These are phyloP conservation scores for Nudaria mundana DNA, from an alignment of 2,888 invertebrate genomes.

Conservation along the genomic window DNA sequence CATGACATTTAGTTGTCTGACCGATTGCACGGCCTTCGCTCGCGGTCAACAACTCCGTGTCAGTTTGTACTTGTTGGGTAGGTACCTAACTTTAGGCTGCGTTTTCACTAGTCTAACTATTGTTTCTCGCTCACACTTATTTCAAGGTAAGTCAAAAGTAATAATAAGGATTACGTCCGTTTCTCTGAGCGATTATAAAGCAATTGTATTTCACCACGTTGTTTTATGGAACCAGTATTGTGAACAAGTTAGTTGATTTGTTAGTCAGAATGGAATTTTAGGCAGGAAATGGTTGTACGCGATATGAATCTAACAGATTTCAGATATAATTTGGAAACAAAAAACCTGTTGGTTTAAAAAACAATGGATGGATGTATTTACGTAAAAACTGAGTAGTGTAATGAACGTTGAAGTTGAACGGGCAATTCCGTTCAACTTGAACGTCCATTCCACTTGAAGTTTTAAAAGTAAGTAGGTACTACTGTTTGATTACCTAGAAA, in stretches of 20 bases:
- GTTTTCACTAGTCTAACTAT: conserved; percentile 50
- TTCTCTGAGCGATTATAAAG: conserved; percentile 30
- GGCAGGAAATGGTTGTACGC: conserved; percentile 42
- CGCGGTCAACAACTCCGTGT: conserved; percentile 76
- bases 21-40: conserved; percentile 78
- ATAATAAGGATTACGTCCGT: neutral
- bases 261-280: conserved; percentile 41
- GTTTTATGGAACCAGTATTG: conserved; percentile 37
- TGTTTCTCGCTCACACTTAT: conserved; percentile 42
- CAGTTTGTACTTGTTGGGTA: conserved; percentile 38
- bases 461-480: conserved; percentile 2
- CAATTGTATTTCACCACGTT: conserved; percentile 35
- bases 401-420: conserved; percentile 20
- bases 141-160: conserved; percentile 24
- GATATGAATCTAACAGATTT: conserved; percentile 42
- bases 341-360: conserved; percentile 34
- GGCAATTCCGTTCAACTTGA: neutral
- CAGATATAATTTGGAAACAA: conserved; percentile 33
- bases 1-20: conserved; percentile 79
- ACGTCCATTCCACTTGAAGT: conserved; percentile 6
- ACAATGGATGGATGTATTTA: conserved; percentile 33
- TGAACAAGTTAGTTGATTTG: conserved; percentile 24
- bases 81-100: conserved; percentile 56
- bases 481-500: conserved; percentile 7
- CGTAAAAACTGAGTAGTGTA: conserved; percentile 12